Percentiles rank a stretch among this genome's conserved stretches.
Evolutionary conservation across 2,113 vertebrate genomes (phyloP).

Genomic region (Corythornis cristatus): DNA sequence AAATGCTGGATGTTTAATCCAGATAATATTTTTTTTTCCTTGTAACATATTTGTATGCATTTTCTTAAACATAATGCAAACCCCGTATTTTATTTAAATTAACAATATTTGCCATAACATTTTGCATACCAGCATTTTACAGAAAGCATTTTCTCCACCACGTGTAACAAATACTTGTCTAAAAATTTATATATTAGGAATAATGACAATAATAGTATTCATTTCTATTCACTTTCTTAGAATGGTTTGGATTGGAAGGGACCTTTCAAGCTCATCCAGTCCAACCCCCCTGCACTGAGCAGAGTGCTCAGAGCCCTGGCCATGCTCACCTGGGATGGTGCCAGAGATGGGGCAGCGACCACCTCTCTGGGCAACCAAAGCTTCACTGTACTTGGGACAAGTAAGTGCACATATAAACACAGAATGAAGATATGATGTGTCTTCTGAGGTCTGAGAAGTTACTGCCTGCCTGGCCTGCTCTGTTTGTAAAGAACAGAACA

Average conservation of each 20-base stretch:
- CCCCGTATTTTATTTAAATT: not conserved
- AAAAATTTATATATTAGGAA: not conserved
- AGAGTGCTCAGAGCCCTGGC: not conserved
- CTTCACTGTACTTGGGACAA: not conserved
- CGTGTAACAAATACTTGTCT: not conserved
- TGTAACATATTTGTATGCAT: not conserved
- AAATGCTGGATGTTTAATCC: not conserved
- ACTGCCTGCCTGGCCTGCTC: not conserved
- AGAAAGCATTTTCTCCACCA: not conserved
- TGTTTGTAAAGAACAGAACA: not conserved
- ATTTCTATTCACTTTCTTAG: not conserved
- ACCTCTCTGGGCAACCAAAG: not conserved
- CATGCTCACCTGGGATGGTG: not conserved
- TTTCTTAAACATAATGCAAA: conserved; percentile 8
- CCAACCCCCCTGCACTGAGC: not conserved
- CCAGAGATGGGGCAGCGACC: not conserved
- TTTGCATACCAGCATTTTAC: not conserved
- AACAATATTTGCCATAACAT: not conserved
- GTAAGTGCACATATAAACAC: not conserved
- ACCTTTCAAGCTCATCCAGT: not conserved
- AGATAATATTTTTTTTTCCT: not conserved
- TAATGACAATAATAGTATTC: not conserved
- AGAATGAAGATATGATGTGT: not conserved
- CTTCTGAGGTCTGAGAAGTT: not conserved
- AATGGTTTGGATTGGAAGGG: not conserved